Evolutionary conservation across 2,113 vertebrate genomes (phyloP).

Genomic region (Phaetusa simplex): DNA sequence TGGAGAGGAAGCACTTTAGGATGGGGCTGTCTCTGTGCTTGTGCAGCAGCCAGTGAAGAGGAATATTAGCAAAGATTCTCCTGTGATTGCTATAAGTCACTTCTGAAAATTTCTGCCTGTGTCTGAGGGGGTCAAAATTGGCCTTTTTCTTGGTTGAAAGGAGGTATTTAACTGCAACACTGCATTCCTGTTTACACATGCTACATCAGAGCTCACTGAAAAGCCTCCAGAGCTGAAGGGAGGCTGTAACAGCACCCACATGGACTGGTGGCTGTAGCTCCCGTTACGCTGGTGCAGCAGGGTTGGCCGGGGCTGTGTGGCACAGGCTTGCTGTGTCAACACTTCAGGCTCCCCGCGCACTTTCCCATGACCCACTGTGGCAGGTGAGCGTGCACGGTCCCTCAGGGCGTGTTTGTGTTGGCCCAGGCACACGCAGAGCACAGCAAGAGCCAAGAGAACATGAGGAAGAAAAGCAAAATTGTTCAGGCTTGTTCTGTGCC

Average conservation of each 20-base stretch:
- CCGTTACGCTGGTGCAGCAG: neutral
- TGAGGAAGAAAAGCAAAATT: neutral
- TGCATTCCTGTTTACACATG: neutral
- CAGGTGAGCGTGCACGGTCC: neutral
- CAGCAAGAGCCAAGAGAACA: neutral
- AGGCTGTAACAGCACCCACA: neutral
- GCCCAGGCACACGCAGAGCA: neutral
- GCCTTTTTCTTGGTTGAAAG: neutral
- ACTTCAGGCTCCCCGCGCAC: rapidly evolving
- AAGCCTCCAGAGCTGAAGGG: neutral
- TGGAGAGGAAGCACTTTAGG: neutral
- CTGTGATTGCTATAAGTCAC: neutral
- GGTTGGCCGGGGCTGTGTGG: neutral
- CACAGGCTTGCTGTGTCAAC: neutral
- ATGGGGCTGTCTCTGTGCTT: neutral
- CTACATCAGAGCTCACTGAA: neutral
- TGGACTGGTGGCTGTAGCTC: neutral
- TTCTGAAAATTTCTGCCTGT: neutral
- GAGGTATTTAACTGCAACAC: neutral
- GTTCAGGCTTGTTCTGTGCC: neutral
- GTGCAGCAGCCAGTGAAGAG: neutral
- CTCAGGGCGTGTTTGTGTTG: neutral
- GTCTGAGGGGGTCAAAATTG: neutral
- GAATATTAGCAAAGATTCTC: neutral
- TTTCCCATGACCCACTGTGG: neutral